These are phyloP conservation scores for Ibidorhyncha struthersii DNA, from an alignment of 2,113 vertebrate species.

Conservation along the genomic window DNA sequence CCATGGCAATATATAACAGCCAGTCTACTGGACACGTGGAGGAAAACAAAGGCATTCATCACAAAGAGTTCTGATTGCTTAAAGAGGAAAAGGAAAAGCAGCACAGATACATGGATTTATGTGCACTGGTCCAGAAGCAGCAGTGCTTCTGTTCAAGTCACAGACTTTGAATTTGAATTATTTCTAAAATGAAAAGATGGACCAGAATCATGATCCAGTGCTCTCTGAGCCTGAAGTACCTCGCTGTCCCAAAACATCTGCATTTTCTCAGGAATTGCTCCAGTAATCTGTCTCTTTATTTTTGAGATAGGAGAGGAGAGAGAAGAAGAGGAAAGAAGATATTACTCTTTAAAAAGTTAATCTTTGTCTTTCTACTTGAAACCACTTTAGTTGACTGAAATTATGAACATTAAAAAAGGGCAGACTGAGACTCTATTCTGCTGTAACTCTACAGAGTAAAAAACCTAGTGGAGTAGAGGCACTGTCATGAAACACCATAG, in stretches of 20 bases:
- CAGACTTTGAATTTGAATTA: neutral
- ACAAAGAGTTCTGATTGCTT: neutral
- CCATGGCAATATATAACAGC: neutral
- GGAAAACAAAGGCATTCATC: conserved; percentile 59
- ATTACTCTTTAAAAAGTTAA: neutral
- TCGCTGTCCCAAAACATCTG: neutral
- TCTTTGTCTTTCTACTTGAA: neutral
- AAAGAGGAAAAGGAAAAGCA: neutral
- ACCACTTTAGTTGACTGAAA: neutral
- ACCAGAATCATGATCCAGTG: neutral
- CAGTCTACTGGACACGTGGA: neutral
- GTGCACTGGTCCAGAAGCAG: neutral
- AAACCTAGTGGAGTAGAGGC: neutral
- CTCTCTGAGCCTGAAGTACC: neutral
- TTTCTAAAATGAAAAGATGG: neutral
- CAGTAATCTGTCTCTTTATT: neutral
- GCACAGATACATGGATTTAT: neutral
- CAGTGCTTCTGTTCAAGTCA: neutral
- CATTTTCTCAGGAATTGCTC: neutral
- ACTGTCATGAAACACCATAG: neutral
- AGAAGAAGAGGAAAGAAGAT: neutral
- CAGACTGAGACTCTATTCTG: neutral
- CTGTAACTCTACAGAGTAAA: neutral
- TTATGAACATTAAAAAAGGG: neutral
- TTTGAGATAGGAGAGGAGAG: neutral